phyloP scores from a whole-genome alignment of 2,113 vertebrate species.

The Limnothrissa miodon region DNA sequence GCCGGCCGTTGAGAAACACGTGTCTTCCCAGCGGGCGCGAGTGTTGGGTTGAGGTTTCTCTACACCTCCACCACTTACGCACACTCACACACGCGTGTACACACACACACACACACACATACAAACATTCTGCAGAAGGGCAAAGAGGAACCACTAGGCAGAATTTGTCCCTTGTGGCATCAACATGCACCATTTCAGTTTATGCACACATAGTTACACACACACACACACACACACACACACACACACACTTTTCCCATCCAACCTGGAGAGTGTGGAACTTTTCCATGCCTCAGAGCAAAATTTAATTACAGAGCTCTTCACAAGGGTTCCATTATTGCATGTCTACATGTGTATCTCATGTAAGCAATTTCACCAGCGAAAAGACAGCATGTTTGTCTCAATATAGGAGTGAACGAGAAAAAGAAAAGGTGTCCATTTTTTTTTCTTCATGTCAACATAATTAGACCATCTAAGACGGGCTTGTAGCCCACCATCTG shows the following conservation, averaged over 20 bases:
- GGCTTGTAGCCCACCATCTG: constrained; percentile 1
- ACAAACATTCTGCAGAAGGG: neutral
- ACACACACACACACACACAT: neutral
- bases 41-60: neutral
- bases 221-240: neutral
- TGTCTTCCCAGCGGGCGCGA: constrained; percentile 14
- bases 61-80: neutral
- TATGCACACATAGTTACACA: neutral
- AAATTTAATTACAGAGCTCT: constrained; percentile 35
- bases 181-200: neutral
- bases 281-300: constrained; percentile 30
- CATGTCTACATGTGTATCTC: constrained; percentile 40
- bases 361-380: constrained; percentile 36
- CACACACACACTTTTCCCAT: neutral
- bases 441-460: constrained; percentile 32
- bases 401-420: neutral
- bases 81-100: neutral
- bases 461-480: constrained; percentile 32
- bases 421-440: constrained; percentile 40
- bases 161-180: constrained; percentile 7
- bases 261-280: constrained; percentile 26
- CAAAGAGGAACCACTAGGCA: constrained; percentile 9
- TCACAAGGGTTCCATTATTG: constrained; percentile 34
- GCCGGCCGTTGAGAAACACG: constrained; percentile 9
- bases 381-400: neutral